Evolutionary conservation across 2,797 vertebrate genomes (phyloP), one percentile per base, ranked within the genome.

Genomic region (Etheostoma perlongum): DNA sequence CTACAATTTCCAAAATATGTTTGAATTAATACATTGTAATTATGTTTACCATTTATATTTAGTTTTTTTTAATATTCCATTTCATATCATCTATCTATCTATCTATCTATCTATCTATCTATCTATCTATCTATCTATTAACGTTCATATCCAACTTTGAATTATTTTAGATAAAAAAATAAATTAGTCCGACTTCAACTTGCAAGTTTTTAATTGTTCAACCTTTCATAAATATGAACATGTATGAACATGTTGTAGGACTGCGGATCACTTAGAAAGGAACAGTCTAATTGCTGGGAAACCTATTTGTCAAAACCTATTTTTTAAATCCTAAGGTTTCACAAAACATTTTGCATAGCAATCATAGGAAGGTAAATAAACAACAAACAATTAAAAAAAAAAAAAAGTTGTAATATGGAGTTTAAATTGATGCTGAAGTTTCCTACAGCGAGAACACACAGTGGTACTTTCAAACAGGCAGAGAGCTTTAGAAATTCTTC

Each of bases 401-500:
- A 70, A 70, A 72, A 51, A 15, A 46, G 42, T 74, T 61, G 55
- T 79, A 30, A 78, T 36, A 25, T 40, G 53, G 46, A 74, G 52
- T 52, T 69, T 65, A 60, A 79, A 70, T 7, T 42, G 25, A 83
- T 51, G 60, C 42, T 61, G 36, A 59, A 69, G 55, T 61, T 27
- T 74, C 72, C 23, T 8, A n/a, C 65, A 51, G 67, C 0, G 49
- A 70, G 49, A 64, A 66, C 23, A 53, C 46, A 58, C 61, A 51
- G 51, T 4, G 27, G 27, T 81, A 16, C 44, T 72, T 73, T 54
- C 65, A 74, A 76, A 74, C 72, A 84, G 66, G 55, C 53, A 54
- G 64, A 74, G 62, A 8, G 21, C 27, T 81, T 75, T 74, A 51
- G 25, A 53, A 87, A 80, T 76, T 68, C 67, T 80, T 71, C 36